Base-by-base conservation (phyloP, 2,113 vertebrate species). In the Meriones unguiculatus region DNA sequence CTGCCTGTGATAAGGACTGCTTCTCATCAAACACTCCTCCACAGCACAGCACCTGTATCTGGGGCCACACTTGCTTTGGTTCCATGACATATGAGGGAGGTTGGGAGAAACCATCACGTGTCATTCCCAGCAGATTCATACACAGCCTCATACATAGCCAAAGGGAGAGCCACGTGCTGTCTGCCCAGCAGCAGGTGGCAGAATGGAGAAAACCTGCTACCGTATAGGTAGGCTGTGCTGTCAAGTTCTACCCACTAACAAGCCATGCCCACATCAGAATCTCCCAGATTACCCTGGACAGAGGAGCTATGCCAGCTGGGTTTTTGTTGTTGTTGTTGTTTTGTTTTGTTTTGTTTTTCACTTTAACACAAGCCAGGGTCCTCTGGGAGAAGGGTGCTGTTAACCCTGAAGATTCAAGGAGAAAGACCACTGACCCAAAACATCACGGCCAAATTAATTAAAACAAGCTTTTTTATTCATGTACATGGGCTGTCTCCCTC, bases 1-100 rank as follows among this genome's bases (percentile, higher is more conserved):
- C 20, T 65, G 12, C 41, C 4, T n/a, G 1, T 62, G 46, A n/a
- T 24, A 2, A 67, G 75, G 75, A 65, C 20, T 1, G 25, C 12
- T 90, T 41, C 18, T 17, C 13, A 14, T 15, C 12, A 13, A 0
- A 5, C 7, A 11, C 82, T 46, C 7, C 28, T 65, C 41, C 41
- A 32, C 17, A 20, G 8, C 28, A 46, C 25, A 85, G 54, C 11
- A 54, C 32, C 41, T 67, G 11, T 30, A 69, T 99, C 98, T 10
- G 99, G 99, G 99, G 98, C 97, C 99, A 99, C 98, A 99, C 98
- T 99, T 99, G 5, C 99, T 99, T 46, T 65, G 62, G 15, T 30
- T 65, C 25, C 14, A 11, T 85, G 28, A 65, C 25, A 46, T 46
- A 14, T 46, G 18, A 41, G 11, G 98, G 99, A 14, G 99, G 99